phyloP scores from a whole-genome alignment of 2,797 vertebrate genomes.

The Paguma larvata region DNA sequence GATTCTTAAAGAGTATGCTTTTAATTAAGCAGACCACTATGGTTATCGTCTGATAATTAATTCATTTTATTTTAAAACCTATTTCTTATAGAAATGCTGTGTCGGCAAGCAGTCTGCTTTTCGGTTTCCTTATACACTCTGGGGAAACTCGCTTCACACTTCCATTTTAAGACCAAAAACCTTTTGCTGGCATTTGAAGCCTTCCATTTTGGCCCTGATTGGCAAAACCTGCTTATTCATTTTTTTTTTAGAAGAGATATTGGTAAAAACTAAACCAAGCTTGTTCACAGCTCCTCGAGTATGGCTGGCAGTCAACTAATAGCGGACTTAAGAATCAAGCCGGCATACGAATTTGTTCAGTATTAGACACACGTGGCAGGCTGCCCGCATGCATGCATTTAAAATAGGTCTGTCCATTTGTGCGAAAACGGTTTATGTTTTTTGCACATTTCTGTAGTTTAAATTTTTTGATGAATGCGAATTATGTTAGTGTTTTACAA shows the following conservation, averaged over 20 bases:
- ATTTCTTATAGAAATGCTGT: background rate
- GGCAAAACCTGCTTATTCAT: constrained; percentile 46
- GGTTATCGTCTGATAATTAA: background rate
- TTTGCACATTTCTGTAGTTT: background rate
- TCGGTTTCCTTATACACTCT: background rate
- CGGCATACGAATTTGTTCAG: background rate
- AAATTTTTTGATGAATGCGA: constrained; percentile 23
- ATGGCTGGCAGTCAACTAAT: background rate
- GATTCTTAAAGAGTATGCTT: background rate
- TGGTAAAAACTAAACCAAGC: constrained; percentile 43
- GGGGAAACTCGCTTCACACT: background rate
- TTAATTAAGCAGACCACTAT: background rate
- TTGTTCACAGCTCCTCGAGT: background rate
- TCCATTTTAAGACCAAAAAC: constrained; percentile 10
- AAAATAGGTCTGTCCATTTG: background rate
- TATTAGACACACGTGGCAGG: background rate
- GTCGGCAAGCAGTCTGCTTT: background rate
- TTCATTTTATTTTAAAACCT: constrained; percentile 17
- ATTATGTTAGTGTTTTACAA: background rate
- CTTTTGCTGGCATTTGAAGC: constrained; percentile 4
- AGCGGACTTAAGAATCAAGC: constrained; percentile 53
- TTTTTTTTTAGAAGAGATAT: constrained; percentile 55
- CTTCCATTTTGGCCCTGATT: background rate
- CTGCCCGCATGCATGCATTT: background rate
- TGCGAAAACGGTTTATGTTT: background rate